Evolutionary conservation across 2,888 invertebrate genomes (phyloP).

Genomic region (Opisthograptis luteolata): DNA sequence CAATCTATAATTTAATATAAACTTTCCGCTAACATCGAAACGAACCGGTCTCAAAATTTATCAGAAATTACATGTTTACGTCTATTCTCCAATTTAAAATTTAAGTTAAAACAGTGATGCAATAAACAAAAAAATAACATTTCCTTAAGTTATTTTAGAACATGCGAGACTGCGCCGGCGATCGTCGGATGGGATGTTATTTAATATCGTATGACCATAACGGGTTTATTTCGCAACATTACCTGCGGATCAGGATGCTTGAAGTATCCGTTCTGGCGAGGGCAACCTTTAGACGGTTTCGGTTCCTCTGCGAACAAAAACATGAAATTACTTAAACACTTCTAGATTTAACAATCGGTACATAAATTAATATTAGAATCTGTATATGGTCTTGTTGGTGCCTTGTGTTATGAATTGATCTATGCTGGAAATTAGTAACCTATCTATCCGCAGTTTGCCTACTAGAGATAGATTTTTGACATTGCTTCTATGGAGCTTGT

Average conservation of each 20-base stretch:
- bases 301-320: conserved; percentile 86
- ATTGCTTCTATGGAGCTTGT: too few relatives aligned
- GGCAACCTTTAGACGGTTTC: conserved; percentile 88
- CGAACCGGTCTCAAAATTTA: too few relatives aligned
- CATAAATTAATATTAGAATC: too few relatives aligned
- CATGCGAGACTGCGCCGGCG: background rate
- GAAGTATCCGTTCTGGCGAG: conserved; percentile 91
- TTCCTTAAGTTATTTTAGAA: conserved; percentile 12
- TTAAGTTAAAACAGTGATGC: background rate
- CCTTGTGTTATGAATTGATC: too few relatives aligned
- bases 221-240: conserved; percentile 33
- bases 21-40: too few relatives aligned
- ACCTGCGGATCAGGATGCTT: conserved; percentile 88
- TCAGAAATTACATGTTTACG: too few relatives aligned
- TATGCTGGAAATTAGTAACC: too few relatives aligned
- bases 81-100: too few relatives aligned
- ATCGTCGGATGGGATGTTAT: conserved; percentile 9
- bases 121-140: background rate
- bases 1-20: too few relatives aligned
- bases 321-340: background rate
- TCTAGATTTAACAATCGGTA: background rate
- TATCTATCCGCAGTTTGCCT: too few relatives aligned
- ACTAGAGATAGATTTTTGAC: too few relatives aligned
- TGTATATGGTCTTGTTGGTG: too few relatives aligned
- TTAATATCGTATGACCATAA: conserved; percentile 16